These are phyloP conservation scores for Macroglossus sobrinus DNA, from an alignment of 2,113 vertebrate species.

Conservation along the genomic window DNA sequence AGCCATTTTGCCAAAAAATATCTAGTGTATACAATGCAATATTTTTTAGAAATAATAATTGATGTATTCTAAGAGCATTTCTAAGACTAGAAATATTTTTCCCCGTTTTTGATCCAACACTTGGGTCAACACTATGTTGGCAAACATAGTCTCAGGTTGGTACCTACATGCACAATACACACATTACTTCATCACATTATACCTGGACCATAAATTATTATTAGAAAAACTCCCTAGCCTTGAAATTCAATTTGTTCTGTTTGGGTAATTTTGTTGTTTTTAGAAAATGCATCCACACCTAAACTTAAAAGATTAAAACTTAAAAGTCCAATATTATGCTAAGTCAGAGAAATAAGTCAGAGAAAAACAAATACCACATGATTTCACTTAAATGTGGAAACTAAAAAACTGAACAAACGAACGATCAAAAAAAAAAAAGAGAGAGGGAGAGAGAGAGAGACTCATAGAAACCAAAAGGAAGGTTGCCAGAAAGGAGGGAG, in stretches of 20 bases:
- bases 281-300: constrained; percentile 30
- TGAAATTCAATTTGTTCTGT: constrained; percentile 51
- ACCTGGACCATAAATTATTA: constrained; percentile 46
- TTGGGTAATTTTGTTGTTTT: constrained; percentile 37
- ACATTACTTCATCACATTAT: constrained; percentile 8
- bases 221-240: constrained; percentile 51
- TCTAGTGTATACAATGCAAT: neutral
- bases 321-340: neutral
- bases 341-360: neutral
- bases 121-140: too few species aligned
- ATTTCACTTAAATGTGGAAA: neutral
- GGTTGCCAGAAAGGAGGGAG: neutral
- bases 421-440: neutral
- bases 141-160: neutral
- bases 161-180: neutral
- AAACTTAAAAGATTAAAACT: constrained; percentile 31
- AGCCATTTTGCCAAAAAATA: neutral
- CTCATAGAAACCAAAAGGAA: neutral
- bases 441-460: too few species aligned
- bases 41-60: neutral
- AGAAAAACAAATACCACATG: neutral
- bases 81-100: neutral
- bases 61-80: neutral
- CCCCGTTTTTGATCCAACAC: neutral
- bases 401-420: neutral